phyloP scores from a whole-genome alignment of 2,797 vertebrate genomes.

The Neoniphon sammara region DNA sequence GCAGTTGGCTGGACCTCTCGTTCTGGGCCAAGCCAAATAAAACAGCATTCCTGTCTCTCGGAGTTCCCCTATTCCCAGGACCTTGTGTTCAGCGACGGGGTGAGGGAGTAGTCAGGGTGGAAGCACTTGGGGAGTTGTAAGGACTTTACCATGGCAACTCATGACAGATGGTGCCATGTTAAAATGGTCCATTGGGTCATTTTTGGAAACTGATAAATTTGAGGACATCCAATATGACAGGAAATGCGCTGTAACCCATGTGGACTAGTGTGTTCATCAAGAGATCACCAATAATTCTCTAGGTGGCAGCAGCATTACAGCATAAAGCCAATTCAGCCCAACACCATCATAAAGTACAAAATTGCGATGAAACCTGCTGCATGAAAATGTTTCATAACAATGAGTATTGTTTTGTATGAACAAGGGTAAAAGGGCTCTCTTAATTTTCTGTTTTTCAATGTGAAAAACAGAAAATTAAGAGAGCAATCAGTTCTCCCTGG shows the following conservation, averaged over 20 bases:
- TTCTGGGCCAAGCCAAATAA: slow-evolving; percentile 75
- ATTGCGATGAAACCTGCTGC: neutral
- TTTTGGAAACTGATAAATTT: neutral
- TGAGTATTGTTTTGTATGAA: neutral
- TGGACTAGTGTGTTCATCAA: too few relatives aligned
- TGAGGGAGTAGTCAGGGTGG: slow-evolving; percentile 23
- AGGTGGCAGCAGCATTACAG: slow-evolving; percentile 4
- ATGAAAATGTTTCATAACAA: neutral
- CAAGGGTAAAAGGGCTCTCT: neutral
- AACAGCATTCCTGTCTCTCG: slow-evolving; percentile 75
- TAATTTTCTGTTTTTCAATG: slow-evolving; percentile 1
- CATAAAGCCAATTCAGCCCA: slow-evolving; percentile 10
- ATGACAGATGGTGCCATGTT: slow-evolving; percentile 16
- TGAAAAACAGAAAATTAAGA: too few relatives aligned
- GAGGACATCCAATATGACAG: neutral
- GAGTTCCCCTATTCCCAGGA: slow-evolving; percentile 79
- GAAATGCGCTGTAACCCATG: neutral
- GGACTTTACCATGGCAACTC: slow-evolving; percentile 25
- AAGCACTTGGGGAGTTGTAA: slow-evolving; percentile 29
- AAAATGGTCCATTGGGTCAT: neutral
- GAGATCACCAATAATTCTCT: neutral
- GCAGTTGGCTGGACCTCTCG: slow-evolving; percentile 53
- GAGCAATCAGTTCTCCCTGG: too few relatives aligned
- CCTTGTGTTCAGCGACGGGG: slow-evolving; percentile 61
- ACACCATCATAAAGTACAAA: neutral